Conservation (phyloP, 2,113 vertebrate genomes). For the Callithrix jacchus region DNA sequence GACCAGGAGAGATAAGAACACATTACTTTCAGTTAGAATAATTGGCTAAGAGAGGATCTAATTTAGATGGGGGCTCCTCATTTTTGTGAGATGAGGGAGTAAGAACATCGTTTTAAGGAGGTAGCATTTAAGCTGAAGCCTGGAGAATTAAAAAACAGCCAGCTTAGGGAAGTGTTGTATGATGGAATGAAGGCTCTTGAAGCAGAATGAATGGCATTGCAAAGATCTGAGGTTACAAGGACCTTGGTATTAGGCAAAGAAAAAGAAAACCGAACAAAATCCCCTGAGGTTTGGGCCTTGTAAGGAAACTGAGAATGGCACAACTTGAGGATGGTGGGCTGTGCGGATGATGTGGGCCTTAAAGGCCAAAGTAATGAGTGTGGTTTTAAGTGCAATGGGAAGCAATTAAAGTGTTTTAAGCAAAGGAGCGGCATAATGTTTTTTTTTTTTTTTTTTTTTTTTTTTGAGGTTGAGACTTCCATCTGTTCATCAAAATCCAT, state of each 20-base stretch:
- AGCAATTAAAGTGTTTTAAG: not conserved
- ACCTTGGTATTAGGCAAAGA: not conserved
- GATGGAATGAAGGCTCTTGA: not conserved
- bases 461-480: not conserved
- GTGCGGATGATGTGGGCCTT: not conserved
- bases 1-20: not conserved
- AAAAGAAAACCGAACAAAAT: not conserved
- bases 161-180: not conserved
- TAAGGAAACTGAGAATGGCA: not conserved
- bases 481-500: slow-evolving; percentile 24
- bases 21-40: not conserved
- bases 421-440: not conserved
- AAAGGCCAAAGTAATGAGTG: not conserved
- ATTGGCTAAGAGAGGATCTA: not conserved
- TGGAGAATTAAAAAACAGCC: not conserved
- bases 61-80: not conserved
- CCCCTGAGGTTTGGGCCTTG: not conserved
- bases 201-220: not conserved
- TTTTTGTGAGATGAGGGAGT: not conserved
- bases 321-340: not conserved
- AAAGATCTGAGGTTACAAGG: not conserved
- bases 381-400: not conserved
- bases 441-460: not conserved
- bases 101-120: not conserved
- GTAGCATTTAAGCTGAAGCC: not conserved